Base-by-base conservation (phyloP, 2,797 vertebrate species). In the Chanos chanos region DNA sequence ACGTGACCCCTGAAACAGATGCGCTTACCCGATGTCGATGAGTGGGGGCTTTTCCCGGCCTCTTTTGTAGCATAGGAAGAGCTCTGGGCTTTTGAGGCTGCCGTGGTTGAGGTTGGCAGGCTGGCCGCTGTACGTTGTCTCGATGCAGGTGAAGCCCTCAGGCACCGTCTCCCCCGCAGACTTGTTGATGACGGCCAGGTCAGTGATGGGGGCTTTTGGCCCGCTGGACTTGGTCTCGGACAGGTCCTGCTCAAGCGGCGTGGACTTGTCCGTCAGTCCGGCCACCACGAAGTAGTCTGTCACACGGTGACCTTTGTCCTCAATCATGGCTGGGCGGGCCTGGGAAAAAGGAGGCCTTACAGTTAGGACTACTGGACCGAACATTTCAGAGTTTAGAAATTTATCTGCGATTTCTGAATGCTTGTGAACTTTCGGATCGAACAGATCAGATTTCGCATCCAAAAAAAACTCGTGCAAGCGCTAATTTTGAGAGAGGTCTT, bases 281-380 rank as follows among this genome's bases (percentile, higher is more conserved):
- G 97, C 95, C 69, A 98, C 95, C 60, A 99, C 97, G 43, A 99
- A 99, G 87, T 99, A 99, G 90, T 99, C 97, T 4, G 93, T 93
- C 81, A 99, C 95, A 1, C 94, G 93, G 69, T 94, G 94, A 76
- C 94, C 93, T 86, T 96, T 96, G 85, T 99, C 94, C 87, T 99
- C 94, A 64, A 93, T 92, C 95, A 95, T 98, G 90, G 85, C 87
- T 92, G 83, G 69, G 12, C 52, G 55, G 66, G 71, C 75, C 86
- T 90, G 83, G 78, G 83, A 70, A 21, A 68, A 7, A 61, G 64
- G 68, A 77, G 76, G 1, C n/a, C n/a, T n/a, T n/a, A n/a, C n/a
- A n/a, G n/a, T n/a, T n/a, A n/a, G n/a, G n/a, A n/a, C n/a, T n/a
- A n/a, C n/a, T n/a, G n/a, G n/a, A n/a, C n/a, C n/a, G n/a, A n/a